Percentiles rank a stretch among this genome's conserved stretches.
phyloP scores from a whole-genome alignment of 1,140 invertebrate genomes.

The Phymastichus coffea region DNA sequence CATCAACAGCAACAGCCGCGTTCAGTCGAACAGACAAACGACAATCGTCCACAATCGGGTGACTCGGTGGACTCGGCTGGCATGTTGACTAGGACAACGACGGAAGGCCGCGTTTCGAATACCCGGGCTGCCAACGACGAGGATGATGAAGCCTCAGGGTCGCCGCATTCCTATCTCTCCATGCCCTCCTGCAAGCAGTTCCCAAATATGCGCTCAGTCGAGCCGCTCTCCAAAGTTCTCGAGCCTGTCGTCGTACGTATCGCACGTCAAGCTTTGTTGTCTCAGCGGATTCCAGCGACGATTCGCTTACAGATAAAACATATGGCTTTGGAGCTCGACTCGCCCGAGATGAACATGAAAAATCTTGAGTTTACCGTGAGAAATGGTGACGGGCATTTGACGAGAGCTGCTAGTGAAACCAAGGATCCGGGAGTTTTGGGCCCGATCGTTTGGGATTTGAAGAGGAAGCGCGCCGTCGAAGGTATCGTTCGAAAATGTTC shows the following conservation, averaged over 20 bases:
- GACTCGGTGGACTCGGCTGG: conserved; percentile 37
- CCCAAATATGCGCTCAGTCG: conserved; percentile 69
- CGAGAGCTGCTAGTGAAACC: conserved; percentile 47
- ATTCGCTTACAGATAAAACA: conserved; percentile 45
- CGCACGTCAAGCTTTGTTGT: neutral
- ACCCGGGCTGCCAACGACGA: conserved; percentile 1
- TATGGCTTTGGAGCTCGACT: conserved; percentile 45
- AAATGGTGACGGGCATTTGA: conserved; percentile 35
- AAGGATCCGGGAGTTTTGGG: conserved; percentile 82
- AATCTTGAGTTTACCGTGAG: conserved; percentile 24
- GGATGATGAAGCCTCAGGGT: conserved; percentile 43
- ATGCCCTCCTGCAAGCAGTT: conserved; percentile 81
- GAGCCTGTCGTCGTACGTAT: conserved; percentile 62
- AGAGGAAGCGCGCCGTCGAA: conserved; percentile 47
- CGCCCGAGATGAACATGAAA: conserved; percentile 39
- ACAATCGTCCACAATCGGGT: conserved; percentile 34
- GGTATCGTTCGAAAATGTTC: no score
- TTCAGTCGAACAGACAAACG: conserved; percentile 21
- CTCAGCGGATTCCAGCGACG: no score
- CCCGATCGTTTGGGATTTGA: conserved; percentile 77
- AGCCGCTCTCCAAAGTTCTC: conserved; percentile 74
- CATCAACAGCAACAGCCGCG: no score
- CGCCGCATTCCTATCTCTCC: conserved; percentile 72
- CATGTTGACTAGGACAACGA: no score
- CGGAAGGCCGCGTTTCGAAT: no score